phyloP scores from a whole-genome alignment of 1,140 invertebrate genomes.

The Drosophila fuyamai region DNA sequence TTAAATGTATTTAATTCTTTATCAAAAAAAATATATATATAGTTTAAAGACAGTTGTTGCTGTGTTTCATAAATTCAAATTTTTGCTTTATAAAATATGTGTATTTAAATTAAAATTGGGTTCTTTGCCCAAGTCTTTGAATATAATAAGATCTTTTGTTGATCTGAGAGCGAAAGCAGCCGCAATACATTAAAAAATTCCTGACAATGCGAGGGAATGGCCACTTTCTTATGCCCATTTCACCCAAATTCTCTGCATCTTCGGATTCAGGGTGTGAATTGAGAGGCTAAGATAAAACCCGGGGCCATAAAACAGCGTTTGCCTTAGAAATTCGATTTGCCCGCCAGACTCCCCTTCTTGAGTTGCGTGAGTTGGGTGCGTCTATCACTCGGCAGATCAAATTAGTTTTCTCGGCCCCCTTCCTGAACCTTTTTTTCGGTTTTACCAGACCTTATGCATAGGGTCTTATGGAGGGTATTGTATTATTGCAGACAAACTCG shows the following conservation, averaged over 20 bases:
- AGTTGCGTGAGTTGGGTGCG: slow-evolving; percentile 66
- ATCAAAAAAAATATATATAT: too few species aligned
- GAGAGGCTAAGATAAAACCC: slow-evolving; percentile 21
- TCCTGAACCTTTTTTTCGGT: slow-evolving; percentile 31
- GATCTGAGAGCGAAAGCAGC: slow-evolving; percentile 17
- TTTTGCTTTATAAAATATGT: background rate
- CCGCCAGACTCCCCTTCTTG: background rate
- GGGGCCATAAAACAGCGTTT: slow-evolving; percentile 28
- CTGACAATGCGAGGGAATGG: slow-evolving; percentile 23
- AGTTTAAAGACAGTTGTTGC: too few species aligned
- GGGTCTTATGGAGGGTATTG: slow-evolving; percentile 12
- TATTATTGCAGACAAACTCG: slow-evolving; percentile 44
- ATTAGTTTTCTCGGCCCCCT: slow-evolving; percentile 45
- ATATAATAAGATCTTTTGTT: slow-evolving; percentile 6
- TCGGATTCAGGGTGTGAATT: slow-evolving; percentile 52
- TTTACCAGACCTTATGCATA: background rate
- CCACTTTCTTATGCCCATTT: slow-evolving; percentile 40
- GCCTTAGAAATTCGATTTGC: slow-evolving; percentile 42
- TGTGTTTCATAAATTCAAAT: too few species aligned
- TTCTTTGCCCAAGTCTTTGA: background rate
- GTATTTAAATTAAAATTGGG: background rate
- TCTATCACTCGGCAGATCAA: slow-evolving; percentile 70
- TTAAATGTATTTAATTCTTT: too few species aligned
- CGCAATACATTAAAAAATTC: slow-evolving; percentile 3
- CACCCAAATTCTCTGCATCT: slow-evolving; percentile 19